Evolutionary conservation across 2,888 invertebrate genomes (phyloP).

Genomic region (Drosophila quinaria): DNA sequence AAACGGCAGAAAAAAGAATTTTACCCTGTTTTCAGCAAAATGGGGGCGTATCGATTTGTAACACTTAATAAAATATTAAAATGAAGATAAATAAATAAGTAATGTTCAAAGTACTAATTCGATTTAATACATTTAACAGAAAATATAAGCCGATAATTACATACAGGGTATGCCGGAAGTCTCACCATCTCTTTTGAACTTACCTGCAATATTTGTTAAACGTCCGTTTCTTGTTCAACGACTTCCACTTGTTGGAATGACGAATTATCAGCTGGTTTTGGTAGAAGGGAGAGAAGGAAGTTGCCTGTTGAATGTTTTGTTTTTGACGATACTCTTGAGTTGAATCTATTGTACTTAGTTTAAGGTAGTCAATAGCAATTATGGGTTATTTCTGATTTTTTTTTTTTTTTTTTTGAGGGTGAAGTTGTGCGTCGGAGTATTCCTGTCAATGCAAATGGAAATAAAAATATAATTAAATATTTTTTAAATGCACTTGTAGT

Average conservation of each 20-base stretch:
- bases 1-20: neutral
- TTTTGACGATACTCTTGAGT: neutral
- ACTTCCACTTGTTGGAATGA: conserved; percentile 10
- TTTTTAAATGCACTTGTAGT: too few species aligned
- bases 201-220: conserved; percentile 20
- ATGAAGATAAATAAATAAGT: too few species aligned
- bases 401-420: conserved; percentile 43
- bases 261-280: neutral
- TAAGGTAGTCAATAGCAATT: conserved; percentile 4
- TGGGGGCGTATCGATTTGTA: neutral
- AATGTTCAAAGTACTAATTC: too few species aligned
- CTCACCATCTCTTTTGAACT: neutral
- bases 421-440: conserved; percentile 72
- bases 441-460: conserved; percentile 59
- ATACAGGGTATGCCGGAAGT: neutral
- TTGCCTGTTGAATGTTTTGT: conserved; percentile 31
- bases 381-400: conserved; percentile 26
- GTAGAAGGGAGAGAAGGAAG: neutral
- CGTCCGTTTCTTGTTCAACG: conserved; percentile 1
- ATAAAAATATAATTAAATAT: neutral
- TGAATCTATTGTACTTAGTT: conserved; percentile 11
- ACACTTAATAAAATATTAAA: neutral
- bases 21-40: neutral
- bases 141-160: too few species aligned
- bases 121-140: too few species aligned